phyloP scores from a whole-genome alignment of 2,113 vertebrate genomes.

The Coryphaenoides rupestris region DNA sequence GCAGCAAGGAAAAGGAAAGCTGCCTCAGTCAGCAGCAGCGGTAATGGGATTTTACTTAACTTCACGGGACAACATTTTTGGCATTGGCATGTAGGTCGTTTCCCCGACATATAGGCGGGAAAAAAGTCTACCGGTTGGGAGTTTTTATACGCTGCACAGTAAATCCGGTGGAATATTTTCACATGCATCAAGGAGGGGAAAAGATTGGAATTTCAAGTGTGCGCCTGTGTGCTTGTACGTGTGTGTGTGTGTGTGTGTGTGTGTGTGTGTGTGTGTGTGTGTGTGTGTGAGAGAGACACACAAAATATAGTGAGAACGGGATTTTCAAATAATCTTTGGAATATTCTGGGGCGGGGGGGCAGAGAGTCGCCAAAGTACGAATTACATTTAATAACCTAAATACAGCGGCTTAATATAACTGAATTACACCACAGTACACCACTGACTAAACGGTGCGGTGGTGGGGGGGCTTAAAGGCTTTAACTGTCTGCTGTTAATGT shows the following conservation, averaged over 20 bases:
- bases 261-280: too few relatives aligned
- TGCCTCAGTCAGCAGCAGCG: slow-evolving; percentile 53
- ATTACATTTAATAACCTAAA: slow-evolving; percentile 2
- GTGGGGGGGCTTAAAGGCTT: slow-evolving; percentile 25
- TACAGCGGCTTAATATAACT: not conserved
- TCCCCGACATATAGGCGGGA: slow-evolving; percentile 22
- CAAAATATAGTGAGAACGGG: slow-evolving; percentile 5
- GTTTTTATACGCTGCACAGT: slow-evolving; percentile 1
- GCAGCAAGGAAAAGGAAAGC: slow-evolving; percentile 52
- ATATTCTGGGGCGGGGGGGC: not conserved
- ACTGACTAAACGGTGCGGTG: slow-evolving; percentile 2
- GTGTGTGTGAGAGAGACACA: too few relatives aligned
- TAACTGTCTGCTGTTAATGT: not conserved
- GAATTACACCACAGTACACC: slow-evolving; percentile 6
- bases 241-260: too few relatives aligned
- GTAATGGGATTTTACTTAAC: slow-evolving; percentile 54
- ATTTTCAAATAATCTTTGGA: not conserved
- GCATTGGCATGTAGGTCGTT: slow-evolving; percentile 28
- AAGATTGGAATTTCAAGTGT: too few relatives aligned
- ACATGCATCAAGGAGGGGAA: too few relatives aligned
- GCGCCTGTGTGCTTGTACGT: too few relatives aligned
- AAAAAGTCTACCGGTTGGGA: slow-evolving; percentile 28
- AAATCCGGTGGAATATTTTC: not conserved
- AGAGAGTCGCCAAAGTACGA: slow-evolving; percentile 5
- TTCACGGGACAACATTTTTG: slow-evolving; percentile 21